A percentile compares a stretch with the other conserved stretches of the same genome.
Evolutionary conservation across 2,113 vertebrate species (phyloP).

Genomic region (Sciurus niger): DNA sequence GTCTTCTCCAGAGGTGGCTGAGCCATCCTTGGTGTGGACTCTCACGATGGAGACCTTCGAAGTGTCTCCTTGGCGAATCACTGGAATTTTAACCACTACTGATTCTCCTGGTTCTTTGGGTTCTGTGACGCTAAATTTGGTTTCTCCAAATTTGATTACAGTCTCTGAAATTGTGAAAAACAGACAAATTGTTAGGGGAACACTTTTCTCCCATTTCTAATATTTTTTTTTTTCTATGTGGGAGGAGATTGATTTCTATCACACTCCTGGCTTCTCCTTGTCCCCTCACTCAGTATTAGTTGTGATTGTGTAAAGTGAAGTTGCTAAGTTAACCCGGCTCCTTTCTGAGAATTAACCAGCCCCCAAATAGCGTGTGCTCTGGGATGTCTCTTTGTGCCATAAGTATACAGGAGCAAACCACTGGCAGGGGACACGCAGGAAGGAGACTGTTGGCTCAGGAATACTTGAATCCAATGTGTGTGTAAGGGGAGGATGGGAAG

Average conservation of each 20-base stretch:
- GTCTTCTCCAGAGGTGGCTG: constrained; percentile 96
- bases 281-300: neutral
- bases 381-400: too few species aligned
- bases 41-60: constrained; percentile 95
- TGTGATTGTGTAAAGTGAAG: neutral
- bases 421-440: neutral
- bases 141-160: constrained; percentile 94
- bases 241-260: neutral
- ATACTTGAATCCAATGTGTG: neutral
- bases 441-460: neutral
- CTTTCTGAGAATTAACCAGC: neutral
- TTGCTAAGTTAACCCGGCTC: accelerated
- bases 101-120: constrained; percentile 91
- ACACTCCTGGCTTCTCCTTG: neutral
- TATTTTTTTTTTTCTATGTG: neutral
- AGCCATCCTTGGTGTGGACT: constrained; percentile 97
- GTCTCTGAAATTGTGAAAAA: constrained; percentile 89
- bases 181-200: neutral
- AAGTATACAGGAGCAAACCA: neutral
- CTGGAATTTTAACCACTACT: constrained; percentile 92
- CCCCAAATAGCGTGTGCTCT: too few species aligned
- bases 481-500: too few species aligned
- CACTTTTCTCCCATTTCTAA: neutral
- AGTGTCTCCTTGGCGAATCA: constrained; percentile 94
- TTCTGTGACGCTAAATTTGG: constrained; percentile 93